These are phyloP conservation scores for Pantherophis alleghaniensis DNA, from an alignment of 2,797 vertebrate genomes.

Conservation along the genomic window DNA sequence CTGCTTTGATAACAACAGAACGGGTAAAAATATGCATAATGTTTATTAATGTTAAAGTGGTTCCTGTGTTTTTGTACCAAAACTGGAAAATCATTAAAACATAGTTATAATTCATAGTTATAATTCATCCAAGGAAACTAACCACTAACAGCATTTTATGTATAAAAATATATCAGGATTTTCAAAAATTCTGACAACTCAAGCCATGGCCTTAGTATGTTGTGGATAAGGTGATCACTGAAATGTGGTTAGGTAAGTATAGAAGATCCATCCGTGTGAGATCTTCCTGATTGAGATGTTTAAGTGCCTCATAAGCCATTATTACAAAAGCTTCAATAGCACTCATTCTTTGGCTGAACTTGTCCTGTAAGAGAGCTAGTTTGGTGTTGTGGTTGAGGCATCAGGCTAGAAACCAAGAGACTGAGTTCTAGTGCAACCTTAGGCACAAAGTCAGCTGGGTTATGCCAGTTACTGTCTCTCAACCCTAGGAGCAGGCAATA, in stretches of 20 bases:
- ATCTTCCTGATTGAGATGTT: neutral
- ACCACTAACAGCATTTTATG: neutral
- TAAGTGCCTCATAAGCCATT: neutral
- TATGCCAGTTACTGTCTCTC: neutral
- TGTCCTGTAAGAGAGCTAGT: neutral
- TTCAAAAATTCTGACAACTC: neutral
- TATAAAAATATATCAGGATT: neutral
- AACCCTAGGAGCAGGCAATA: neutral
- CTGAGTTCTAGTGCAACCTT: neutral
- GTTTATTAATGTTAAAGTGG: neutral
- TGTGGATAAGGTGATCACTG: neutral
- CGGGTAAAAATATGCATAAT: neutral
- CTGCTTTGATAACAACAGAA: neutral
- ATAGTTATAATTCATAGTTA: neutral
- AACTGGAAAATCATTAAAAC: neutral
- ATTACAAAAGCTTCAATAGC: neutral
- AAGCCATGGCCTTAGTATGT: neutral
- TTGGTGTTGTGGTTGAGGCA: neutral
- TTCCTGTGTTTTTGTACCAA: neutral
- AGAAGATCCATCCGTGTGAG: neutral
- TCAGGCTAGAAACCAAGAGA: neutral
- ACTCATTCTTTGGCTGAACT: neutral
- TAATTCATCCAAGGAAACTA: neutral
- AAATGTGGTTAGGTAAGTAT: neutral
- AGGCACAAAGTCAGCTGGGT: neutral